These are phyloP conservation scores for Callitettix versicolor DNA, from an alignment of 1,140 invertebrate species.

Conservation along the genomic window DNA sequence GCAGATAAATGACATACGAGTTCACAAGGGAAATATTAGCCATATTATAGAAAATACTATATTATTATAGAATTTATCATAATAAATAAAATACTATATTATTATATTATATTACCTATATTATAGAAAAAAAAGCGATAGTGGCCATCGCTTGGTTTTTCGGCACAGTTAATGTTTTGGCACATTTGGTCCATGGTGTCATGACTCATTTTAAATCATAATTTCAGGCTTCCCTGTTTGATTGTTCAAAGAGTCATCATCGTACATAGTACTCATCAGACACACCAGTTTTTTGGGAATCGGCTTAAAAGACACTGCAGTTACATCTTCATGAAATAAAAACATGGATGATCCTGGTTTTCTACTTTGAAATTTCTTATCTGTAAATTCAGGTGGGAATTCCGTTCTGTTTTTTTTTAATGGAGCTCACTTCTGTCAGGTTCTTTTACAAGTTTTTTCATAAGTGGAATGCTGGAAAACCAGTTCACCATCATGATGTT, in stretches of 20 bases:
- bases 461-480: slow-evolving; percentile 26
- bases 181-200: slow-evolving; percentile 31
- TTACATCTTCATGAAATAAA: slow-evolving; percentile 17
- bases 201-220: too few species aligned
- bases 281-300: slow-evolving; percentile 19
- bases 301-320: slow-evolving; percentile 19
- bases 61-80: not conserved
- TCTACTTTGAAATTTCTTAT: slow-evolving; percentile 2
- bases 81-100: slow-evolving; percentile 10
- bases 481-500: slow-evolving; percentile 31
- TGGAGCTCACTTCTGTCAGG: slow-evolving; percentile 25
- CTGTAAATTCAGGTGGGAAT: slow-evolving; percentile 14
- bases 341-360: slow-evolving; percentile 7
- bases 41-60: not conserved
- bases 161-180: slow-evolving; percentile 9
- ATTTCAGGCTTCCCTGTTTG: too few species aligned
- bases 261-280: too few species aligned
- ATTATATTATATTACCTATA: slow-evolving; percentile 16
- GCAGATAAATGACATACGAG: too few species aligned
- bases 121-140: too few species aligned
- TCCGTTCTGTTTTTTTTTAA: slow-evolving; percentile 27
- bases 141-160: too few species aligned
- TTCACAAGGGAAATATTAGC: too few species aligned
- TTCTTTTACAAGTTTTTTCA: slow-evolving; percentile 19
- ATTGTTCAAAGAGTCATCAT: too few species aligned